Evolutionary conservation across 2,888 invertebrate species (phyloP), one percentile per base, ranked within the genome.

Genomic region (Panopea generosa): DNA sequence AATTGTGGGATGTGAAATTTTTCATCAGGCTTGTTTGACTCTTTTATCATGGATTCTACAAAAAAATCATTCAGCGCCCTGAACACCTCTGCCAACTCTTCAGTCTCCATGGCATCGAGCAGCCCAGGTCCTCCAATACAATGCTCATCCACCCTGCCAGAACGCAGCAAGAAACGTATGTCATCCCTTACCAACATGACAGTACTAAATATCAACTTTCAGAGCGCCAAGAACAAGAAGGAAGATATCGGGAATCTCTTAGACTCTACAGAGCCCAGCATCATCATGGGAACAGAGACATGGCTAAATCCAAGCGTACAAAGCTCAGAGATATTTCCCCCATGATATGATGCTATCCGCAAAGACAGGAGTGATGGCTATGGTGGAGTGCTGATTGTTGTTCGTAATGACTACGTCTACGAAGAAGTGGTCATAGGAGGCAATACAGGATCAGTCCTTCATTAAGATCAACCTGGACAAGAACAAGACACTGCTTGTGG

Each of bases 1-100:
- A 27, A 4, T 6, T 61, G 45, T 61, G 61, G 61, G 18, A 47
- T 61, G 47, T 49, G 49, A 11, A 43, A 61, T 22, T 62, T 62
- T 24, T 14, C 50, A 4, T 20, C 62, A 6, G 18, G 14, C 29
- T 20, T 62, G 2, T 62, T 50, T 50, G 62, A 62, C 9, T 20
- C 33, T 11, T 33, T 33, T 11, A 33, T 33, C 4, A 11, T 33
- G 6, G 4, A 33, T 33, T 7, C 33, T 33, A 33, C 6, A 7
- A 33, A 33, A 4, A 7, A 4, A 33, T 33, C 11, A 33, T 33
- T 11, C 33, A 33, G 33, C n/a, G n/a, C n/a, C n/a, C n/a, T n/a
- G n/a, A n/a, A n/a, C n/a, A n/a, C 11, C 11, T 33, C 4, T 4
- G 11, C 33, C 33, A 4, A 33, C 6, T 4, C 33, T 7, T 7